phyloP scores from a whole-genome alignment of 2,888 invertebrate genomes.

The Dynastes tityus region DNA sequence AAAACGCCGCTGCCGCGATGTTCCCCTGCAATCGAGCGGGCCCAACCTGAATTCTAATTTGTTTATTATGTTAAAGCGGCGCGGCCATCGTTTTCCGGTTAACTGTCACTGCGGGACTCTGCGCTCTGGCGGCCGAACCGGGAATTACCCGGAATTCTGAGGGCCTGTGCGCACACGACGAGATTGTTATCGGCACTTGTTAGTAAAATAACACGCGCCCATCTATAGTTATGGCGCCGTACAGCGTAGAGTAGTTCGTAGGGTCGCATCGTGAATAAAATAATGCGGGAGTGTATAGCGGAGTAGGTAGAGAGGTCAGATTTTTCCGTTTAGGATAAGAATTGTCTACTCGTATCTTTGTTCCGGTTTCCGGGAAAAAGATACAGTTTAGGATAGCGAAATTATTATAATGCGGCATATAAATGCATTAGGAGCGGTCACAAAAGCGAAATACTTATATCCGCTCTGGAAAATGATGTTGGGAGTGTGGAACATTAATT shows the following conservation, averaged over 20 bases:
- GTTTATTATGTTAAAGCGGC: slow-evolving; percentile 59
- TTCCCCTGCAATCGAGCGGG: slow-evolving; percentile 37
- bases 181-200: slow-evolving; percentile 46
- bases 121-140: slow-evolving; percentile 37
- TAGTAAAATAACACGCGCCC: slow-evolving; percentile 29
- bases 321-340: slow-evolving; percentile 8
- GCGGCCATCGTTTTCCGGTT: slow-evolving; percentile 52
- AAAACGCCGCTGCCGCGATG: slow-evolving; percentile 5
- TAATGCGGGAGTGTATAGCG: not conserved
- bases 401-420: slow-evolving; percentile 13
- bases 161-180: not conserved
- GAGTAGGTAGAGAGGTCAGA: slow-evolving; percentile 1
- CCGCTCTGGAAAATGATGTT: too few relatives aligned
- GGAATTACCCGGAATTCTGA: slow-evolving; percentile 24
- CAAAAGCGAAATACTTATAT: not conserved
- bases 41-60: slow-evolving; percentile 57
- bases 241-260: not conserved
- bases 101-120: slow-evolving; percentile 54
- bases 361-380: not conserved
- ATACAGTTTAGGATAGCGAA: not conserved
- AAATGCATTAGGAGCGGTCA: slow-evolving; percentile 15
- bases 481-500: too few relatives aligned
- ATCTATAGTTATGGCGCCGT: slow-evolving; percentile 29
- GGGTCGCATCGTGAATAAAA: slow-evolving; percentile 9
- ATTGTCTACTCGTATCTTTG: not conserved